Conservation (phyloP, 2,797 vertebrate species). For the Galago senegalensis region DNA sequence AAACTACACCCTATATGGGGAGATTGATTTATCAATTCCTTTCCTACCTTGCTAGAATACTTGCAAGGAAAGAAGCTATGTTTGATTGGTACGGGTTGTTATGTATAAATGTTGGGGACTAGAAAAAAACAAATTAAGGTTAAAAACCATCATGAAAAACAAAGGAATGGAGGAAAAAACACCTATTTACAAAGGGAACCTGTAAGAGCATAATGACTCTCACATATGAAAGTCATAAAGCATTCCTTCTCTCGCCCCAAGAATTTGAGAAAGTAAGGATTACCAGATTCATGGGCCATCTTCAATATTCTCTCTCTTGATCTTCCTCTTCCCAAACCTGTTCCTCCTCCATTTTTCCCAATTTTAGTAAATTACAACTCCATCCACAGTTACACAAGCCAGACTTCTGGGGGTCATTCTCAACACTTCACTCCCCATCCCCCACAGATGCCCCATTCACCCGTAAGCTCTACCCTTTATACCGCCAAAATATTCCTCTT, state of each 20-base stretch:
- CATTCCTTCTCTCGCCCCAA: background rate
- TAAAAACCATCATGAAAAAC: slow-evolving; percentile 4
- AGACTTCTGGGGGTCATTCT: background rate
- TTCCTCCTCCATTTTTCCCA: background rate
- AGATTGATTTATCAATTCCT: background rate
- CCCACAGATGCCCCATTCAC: background rate
- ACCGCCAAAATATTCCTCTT: background rate
- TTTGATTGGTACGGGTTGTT: background rate
- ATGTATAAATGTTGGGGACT: background rate
- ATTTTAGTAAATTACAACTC: background rate
- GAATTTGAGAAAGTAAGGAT: slow-evolving; percentile 24
- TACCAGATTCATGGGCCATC: background rate
- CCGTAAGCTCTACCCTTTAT: background rate
- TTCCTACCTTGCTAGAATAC: slow-evolving; percentile 29
- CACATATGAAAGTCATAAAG: background rate
- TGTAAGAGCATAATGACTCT: background rate
- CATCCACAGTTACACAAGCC: background rate
- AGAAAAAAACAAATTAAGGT: background rate
- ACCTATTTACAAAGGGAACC: background rate
- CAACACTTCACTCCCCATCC: background rate
- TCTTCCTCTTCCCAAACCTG: background rate
- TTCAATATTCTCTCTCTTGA: background rate
- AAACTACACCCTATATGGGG: background rate
- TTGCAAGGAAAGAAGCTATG: background rate
- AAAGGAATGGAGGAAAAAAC: background rate